These are phyloP conservation scores for Arctopsyche grandis DNA, from an alignment of 1,140 invertebrate genomes.

Conservation along the genomic window DNA sequence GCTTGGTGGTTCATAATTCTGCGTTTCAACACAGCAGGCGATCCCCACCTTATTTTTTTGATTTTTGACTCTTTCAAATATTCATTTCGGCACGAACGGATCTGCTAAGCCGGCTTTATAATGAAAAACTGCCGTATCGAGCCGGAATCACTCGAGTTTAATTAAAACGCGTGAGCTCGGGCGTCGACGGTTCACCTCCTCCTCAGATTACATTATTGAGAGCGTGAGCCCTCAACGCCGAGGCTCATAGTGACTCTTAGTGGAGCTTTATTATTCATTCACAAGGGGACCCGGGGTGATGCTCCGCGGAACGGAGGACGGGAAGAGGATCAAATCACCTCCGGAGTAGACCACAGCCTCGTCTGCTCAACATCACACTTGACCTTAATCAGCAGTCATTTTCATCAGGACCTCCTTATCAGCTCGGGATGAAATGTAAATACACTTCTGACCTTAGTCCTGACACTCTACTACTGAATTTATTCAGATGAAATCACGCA, in stretches of 20 bases:
- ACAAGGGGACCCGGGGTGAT: slow-evolving; percentile 18
- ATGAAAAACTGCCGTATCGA: no score
- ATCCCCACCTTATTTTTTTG: not conserved
- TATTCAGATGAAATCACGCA: not conserved
- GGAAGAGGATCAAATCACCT: slow-evolving; percentile 21
- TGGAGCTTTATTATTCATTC: slow-evolving; percentile 37
- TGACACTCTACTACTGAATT: not conserved
- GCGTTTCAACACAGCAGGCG: not conserved
- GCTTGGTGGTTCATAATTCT: no score
- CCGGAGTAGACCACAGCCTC: not conserved
- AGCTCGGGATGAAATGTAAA: not conserved
- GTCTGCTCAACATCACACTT: slow-evolving; percentile 26
- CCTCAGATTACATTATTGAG: slow-evolving; percentile 30
- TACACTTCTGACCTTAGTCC: no score
- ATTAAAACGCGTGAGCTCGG: no score
- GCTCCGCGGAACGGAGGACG: not conserved
- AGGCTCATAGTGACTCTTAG: slow-evolving; percentile 13
- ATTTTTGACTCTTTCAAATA: not conserved
- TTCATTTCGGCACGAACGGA: no score
- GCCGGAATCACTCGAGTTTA: no score
- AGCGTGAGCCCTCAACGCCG: not conserved
- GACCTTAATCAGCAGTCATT: slow-evolving; percentile 30
- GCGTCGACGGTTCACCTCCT: no score
- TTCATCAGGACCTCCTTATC: slow-evolving; percentile 20
- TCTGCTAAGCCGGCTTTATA: no score